Conservation (phyloP, 1,140 invertebrate species). For the Pseudomyrmex flavicornis region DNA sequence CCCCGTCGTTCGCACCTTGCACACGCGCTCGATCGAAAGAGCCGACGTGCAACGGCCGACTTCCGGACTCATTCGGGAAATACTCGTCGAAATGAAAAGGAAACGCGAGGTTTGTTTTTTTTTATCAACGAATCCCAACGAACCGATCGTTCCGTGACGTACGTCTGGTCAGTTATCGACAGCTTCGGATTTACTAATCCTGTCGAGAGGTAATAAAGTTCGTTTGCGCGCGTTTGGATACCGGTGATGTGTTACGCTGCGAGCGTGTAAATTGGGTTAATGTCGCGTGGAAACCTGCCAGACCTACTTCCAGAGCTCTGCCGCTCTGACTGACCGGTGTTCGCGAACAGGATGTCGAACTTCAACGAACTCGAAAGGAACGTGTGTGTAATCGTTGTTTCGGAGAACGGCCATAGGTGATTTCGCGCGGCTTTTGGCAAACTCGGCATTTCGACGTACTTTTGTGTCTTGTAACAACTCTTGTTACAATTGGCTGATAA, state of each 20-base stretch:
- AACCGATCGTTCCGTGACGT: neutral
- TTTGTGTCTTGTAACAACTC: neutral
- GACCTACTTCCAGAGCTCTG: slow-evolving; percentile 68
- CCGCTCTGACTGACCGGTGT: neutral
- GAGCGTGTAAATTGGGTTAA: slow-evolving; percentile 79
- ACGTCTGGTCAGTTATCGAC: slow-evolving; percentile 20
- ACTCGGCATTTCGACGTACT: neutral
- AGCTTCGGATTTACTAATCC: slow-evolving; percentile 24
- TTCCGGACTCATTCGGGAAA: neutral
- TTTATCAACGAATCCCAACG: neutral
- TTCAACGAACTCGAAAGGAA: slow-evolving; percentile 19
- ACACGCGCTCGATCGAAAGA: slow-evolving; percentile 26
- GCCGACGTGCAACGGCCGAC: neutral
- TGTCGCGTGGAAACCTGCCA: slow-evolving; percentile 80
- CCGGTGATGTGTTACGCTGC: neutral
- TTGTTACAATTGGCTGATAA: slow-evolving; percentile 46
- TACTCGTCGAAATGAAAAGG: neutral
- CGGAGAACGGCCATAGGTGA: neutral
- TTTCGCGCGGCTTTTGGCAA: neutral
- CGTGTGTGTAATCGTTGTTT: neutral
- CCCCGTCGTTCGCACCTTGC: slow-evolving; percentile 9
- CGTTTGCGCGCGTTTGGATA: neutral
- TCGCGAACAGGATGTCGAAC: slow-evolving; percentile 6
- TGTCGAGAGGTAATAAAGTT: neutral
- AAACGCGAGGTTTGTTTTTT: neutral